These are phyloP conservation scores for Ichneumoninae sp. DNA, from an alignment of 2,888 invertebrate genomes.

Conservation along the genomic window DNA sequence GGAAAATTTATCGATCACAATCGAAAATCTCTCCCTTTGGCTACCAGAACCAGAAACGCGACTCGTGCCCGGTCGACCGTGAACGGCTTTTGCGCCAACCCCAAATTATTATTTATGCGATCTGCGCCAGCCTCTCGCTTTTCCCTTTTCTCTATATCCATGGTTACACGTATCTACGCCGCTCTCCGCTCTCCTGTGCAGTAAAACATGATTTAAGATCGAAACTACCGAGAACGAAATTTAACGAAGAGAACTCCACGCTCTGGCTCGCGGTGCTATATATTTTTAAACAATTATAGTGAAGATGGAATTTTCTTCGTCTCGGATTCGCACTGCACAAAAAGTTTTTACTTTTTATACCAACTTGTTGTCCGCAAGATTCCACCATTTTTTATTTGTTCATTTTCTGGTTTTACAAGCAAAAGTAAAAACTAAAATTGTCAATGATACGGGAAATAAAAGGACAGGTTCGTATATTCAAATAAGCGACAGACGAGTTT, in stretches of 20 bases:
- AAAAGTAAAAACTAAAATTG: too few relatives aligned
- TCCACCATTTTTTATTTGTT: too few relatives aligned
- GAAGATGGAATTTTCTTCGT: background rate
- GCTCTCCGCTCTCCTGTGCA: background rate
- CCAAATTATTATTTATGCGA: conserved; percentile 67
- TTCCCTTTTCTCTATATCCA: conserved; percentile 1
- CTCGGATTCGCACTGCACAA: background rate
- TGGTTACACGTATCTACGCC: background rate
- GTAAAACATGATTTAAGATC: conserved; percentile 54
- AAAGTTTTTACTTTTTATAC: too few relatives aligned
- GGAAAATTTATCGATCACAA: conserved; percentile 76
- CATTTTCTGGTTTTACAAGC: too few relatives aligned
- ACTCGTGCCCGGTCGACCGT: conserved; percentile 64
- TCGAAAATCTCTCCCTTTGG: conserved; percentile 64
- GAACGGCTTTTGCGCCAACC: conserved; percentile 66
- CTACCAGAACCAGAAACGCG: conserved; percentile 36
- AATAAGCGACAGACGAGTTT: too few relatives aligned
- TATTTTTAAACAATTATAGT: background rate
- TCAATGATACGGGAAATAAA: too few relatives aligned
- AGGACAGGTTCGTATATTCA: too few relatives aligned
- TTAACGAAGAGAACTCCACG: background rate
- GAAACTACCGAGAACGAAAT: conserved; percentile 7
- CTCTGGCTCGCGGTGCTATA: background rate
- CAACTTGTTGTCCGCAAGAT: too few relatives aligned
- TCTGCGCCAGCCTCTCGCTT: background rate